Conservation (phyloP, 2,797 vertebrate genomes). For the Molossus alvarezi region DNA sequence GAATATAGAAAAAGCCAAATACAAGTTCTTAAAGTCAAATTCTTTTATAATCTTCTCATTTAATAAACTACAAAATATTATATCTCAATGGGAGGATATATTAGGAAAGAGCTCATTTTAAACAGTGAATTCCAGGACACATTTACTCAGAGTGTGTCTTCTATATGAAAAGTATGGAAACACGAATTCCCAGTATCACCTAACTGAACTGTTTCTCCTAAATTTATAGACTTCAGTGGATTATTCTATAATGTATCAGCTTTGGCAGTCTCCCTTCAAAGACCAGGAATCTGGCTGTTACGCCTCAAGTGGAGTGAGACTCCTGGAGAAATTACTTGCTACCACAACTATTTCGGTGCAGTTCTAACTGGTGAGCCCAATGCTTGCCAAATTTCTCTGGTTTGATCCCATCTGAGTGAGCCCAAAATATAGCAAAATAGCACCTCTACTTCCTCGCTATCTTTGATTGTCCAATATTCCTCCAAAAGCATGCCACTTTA, state of each 20-base stretch:
- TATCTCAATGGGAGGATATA: neutral
- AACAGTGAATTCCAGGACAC: neutral
- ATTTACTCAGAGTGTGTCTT: slow-evolving; percentile 17
- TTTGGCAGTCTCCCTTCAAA: slow-evolving; percentile 55
- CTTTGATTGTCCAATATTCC: slow-evolving; percentile 66
- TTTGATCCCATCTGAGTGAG: slow-evolving; percentile 72
- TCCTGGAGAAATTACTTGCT: slow-evolving; percentile 80
- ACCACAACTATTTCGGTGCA: slow-evolving; percentile 79
- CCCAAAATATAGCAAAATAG: slow-evolving; percentile 72
- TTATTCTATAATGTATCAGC: slow-evolving; percentile 71
- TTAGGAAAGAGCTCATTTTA: slow-evolving; percentile 42
- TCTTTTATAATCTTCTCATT: slow-evolving; percentile 32
- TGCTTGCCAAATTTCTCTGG: slow-evolving; percentile 79
- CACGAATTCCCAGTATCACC: neutral
- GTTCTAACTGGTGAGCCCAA: slow-evolving; percentile 69
- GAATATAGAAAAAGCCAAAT: slow-evolving; percentile 53
- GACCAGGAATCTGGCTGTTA: slow-evolving; percentile 72
- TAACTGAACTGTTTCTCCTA: slow-evolving; percentile 52
- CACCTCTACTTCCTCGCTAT: slow-evolving; percentile 64
- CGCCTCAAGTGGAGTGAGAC: slow-evolving; percentile 73
- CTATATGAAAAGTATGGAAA: slow-evolving; percentile 55
- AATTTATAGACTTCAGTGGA: slow-evolving; percentile 58
- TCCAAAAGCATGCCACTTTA: slow-evolving; percentile 64
- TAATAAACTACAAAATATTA: slow-evolving; percentile 65
- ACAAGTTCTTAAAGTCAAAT: slow-evolving; percentile 46